Conservation (phyloP, 2,888 invertebrate species). For the Drosophila formosana region DNA sequence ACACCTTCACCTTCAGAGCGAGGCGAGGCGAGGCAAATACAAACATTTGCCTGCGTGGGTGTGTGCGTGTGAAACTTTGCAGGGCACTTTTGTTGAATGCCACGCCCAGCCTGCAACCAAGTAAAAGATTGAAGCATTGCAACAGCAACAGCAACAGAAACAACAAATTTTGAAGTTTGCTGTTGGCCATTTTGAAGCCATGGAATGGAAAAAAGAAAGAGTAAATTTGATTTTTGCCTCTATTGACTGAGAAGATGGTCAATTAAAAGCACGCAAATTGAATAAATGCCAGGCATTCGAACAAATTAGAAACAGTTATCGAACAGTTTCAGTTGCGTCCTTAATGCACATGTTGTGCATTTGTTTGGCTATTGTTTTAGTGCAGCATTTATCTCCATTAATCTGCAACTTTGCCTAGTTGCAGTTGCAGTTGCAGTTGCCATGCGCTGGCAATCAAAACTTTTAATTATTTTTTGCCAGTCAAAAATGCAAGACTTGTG, state of each 20-base stretch:
- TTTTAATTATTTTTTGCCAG: conserved; percentile 67
- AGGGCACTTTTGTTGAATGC: conserved; percentile 41
- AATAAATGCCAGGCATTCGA: conserved; percentile 18
- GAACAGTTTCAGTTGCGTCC: conserved; percentile 1
- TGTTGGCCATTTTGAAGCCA: conserved; percentile 22
- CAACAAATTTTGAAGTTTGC: conserved; percentile 13
- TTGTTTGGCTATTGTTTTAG: conserved; percentile 8
- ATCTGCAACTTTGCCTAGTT: conserved; percentile 46
- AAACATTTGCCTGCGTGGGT: conserved; percentile 45
- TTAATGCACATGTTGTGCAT: conserved; percentile 6
- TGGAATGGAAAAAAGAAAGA: conserved; percentile 20
- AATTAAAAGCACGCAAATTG: conserved; percentile 22
- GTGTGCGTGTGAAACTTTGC: conserved; percentile 49
- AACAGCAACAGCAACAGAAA: conserved; percentile 16
- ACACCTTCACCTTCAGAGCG: conserved; percentile 10
- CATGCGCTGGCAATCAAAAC: conserved; percentile 61
- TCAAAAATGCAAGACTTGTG: conserved; percentile 44
- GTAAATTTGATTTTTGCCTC: conserved; percentile 53
- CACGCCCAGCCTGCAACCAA: conserved; percentile 11
- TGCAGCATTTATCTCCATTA: conserved; percentile 42
- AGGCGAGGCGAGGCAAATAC: conserved; percentile 43
- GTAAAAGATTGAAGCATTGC: conserved; percentile 46
- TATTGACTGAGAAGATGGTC: conserved; percentile 21
- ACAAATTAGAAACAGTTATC: conserved; percentile 20
- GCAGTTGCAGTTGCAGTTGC: background rate